phyloP scores from a whole-genome alignment of 2,888 invertebrate species.

The Limnephilus lunatus region DNA sequence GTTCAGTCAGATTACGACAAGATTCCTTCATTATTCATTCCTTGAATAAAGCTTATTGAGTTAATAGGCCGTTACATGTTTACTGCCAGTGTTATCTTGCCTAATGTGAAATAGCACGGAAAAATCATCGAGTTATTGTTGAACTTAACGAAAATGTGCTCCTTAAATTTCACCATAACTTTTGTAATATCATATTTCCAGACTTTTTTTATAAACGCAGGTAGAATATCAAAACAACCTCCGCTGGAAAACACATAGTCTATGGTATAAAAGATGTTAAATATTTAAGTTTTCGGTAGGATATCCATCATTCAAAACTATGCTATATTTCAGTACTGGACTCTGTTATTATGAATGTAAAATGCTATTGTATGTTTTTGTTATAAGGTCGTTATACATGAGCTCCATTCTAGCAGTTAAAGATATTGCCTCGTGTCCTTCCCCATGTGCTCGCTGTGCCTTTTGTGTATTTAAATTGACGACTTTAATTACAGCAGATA shows the following conservation, averaged over 20 bases:
- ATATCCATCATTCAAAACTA: not conserved
- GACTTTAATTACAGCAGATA: not conserved
- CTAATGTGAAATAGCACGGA: constrained; percentile 41
- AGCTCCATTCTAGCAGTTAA: not conserved
- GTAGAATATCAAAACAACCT: not conserved
- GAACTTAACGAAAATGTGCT: constrained; percentile 29
- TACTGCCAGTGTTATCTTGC: constrained; percentile 23
- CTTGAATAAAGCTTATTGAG: constrained; percentile 39
- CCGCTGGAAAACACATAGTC: not conserved
- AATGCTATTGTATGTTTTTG: not conserved
- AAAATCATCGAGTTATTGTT: constrained; percentile 42
- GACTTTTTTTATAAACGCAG: constrained; percentile 14
- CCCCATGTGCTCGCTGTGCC: not conserved
- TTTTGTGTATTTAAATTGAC: not conserved
- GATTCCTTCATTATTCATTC: constrained; percentile 47
- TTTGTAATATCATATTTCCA: not conserved
- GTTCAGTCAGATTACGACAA: constrained; percentile 20
- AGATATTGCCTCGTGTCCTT: not conserved
- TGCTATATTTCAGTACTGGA: too few species aligned
- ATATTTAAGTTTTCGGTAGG: not conserved
- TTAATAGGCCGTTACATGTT: constrained; percentile 41
- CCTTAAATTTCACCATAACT: constrained; percentile 41
- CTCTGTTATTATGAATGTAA: not conserved
- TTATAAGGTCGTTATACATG: not conserved
- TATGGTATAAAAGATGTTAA: not conserved